These are phyloP conservation scores for Melanocharis versteri DNA, from an alignment of 2,113 vertebrate genomes.

Conservation along the genomic window DNA sequence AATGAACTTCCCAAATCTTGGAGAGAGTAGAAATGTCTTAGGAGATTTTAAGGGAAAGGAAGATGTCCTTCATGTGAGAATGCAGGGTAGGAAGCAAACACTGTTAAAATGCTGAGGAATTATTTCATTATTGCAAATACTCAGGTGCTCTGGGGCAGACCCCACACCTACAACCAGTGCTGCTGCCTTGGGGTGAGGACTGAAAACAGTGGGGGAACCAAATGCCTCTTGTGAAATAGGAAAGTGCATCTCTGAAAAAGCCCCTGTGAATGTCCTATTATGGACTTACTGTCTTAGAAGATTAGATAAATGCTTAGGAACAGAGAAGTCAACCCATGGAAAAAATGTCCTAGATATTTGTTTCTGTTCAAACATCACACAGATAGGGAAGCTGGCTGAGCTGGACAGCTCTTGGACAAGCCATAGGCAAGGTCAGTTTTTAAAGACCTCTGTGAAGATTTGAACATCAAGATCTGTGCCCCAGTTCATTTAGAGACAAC, in stretches of 20 bases:
- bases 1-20: neutral
- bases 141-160: neutral
- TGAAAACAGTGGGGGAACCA: neutral
- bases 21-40: neutral
- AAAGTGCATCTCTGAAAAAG: neutral
- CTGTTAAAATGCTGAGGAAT: neutral
- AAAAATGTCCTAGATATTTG: neutral
- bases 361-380: neutral
- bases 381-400: neutral
- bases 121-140: neutral
- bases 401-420: neutral
- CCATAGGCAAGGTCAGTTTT: neutral
- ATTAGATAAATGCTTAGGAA: neutral
- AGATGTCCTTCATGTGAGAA: neutral
- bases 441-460: neutral
- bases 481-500: neutral
- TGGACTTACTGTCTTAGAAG: neutral
- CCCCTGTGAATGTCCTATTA: neutral
- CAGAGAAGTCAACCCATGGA: neutral
- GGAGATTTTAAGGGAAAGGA: neutral
- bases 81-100: neutral
- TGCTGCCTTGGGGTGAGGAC: neutral
- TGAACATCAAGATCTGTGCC: neutral
- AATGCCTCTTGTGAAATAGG: neutral
- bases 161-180: neutral